Conservation (phyloP, 2,888 invertebrate species). For the Nysson spinosus region DNA sequence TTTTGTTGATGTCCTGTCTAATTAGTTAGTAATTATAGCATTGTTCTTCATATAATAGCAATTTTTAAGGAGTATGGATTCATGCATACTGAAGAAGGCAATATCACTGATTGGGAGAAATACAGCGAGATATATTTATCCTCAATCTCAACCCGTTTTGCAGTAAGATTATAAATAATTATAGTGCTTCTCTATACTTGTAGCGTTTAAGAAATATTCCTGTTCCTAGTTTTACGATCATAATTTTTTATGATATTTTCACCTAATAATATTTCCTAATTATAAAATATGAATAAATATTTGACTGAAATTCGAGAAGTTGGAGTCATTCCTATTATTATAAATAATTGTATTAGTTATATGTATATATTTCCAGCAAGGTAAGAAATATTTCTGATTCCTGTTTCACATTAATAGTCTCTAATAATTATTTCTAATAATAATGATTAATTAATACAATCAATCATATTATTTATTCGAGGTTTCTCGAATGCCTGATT, state of each 20-base stretch:
- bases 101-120: constrained; percentile 78
- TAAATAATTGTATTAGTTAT: no score
- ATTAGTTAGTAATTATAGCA: no score
- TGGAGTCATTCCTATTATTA: no score
- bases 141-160: constrained; percentile 78
- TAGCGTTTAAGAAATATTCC: no score
- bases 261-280: no score
- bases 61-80: constrained; percentile 55
- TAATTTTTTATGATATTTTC: background rate
- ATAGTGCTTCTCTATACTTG: background rate
- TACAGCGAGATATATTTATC: constrained; percentile 78
- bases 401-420: background rate
- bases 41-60: constrained; percentile 40
- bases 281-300: no score
- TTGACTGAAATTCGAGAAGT: no score
- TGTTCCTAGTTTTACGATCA: background rate
- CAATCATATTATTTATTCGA: constrained; percentile 23
- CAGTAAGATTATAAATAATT: constrained; percentile 49
- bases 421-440: background rate
- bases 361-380: no score
- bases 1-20: no score
- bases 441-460: background rate
- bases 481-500: constrained; percentile 76
- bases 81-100: constrained; percentile 73
- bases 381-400: no score